These are phyloP conservation scores for Manduca sexta DNA, from an alignment of 1,140 invertebrate genomes.

Conservation along the genomic window DNA sequence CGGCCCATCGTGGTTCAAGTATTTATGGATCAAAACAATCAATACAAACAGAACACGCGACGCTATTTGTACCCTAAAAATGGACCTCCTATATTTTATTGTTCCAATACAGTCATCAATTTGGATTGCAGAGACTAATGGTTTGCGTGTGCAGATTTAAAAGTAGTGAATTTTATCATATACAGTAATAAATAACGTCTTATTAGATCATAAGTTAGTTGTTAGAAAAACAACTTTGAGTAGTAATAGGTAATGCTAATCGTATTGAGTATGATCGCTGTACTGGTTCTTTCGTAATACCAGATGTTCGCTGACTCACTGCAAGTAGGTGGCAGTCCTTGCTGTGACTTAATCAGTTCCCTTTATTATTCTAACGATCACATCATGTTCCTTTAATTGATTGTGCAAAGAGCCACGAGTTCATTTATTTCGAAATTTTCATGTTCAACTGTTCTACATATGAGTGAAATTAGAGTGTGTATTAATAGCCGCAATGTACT, in stretches of 20 bases:
- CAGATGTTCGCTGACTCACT: slow-evolving; percentile 56
- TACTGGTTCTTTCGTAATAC: slow-evolving; percentile 38
- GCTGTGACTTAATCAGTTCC: slow-evolving; percentile 26
- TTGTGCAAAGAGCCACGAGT: background rate
- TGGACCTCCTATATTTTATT: slow-evolving; percentile 14
- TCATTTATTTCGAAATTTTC: background rate
- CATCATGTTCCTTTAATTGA: slow-evolving; percentile 1
- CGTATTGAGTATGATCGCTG: slow-evolving; percentile 1
- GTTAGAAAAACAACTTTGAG: background rate
- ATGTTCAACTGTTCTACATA: no score
- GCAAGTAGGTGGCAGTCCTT: slow-evolving; percentile 38
- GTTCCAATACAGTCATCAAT: background rate
- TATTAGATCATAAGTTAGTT: no score
- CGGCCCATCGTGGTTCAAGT: slow-evolving; percentile 8
- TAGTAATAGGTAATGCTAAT: no score
- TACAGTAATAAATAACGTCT: no score
- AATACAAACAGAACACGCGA: slow-evolving; percentile 19
- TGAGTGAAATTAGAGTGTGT: background rate
- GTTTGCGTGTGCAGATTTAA: no score
- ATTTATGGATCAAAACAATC: slow-evolving; percentile 34
- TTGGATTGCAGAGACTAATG: background rate
- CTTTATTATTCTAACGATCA: background rate
- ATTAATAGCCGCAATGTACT: slow-evolving; percentile 3
- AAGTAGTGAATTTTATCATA: no score
- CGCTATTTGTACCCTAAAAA: slow-evolving; percentile 19